A percentile compares a stretch with the other conserved stretches of the same genome.
Evolutionary conservation across 2,113 vertebrate genomes (phyloP).

Genomic region (Tupaia tana): DNA sequence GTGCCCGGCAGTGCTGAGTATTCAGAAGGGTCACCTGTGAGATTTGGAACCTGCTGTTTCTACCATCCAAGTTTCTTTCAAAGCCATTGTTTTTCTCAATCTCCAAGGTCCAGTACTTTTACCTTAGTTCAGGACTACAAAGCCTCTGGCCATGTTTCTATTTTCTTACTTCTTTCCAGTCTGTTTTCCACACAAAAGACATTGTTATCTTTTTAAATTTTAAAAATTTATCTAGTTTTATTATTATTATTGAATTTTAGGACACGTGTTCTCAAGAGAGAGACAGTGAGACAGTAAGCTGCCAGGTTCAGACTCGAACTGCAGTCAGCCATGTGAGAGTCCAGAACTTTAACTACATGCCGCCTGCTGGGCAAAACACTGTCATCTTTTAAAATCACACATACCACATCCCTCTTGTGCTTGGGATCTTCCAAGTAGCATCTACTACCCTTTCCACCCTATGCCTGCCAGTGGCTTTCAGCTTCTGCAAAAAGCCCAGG

Average conservation of each 20-base stretch:
- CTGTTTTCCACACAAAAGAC: background rate
- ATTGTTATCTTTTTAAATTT: background rate
- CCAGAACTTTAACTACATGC: no score
- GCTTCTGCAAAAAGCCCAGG: background rate
- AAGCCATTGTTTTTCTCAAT: background rate
- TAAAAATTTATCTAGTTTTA: no score
- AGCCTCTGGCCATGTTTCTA: background rate
- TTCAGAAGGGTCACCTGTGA: no score
- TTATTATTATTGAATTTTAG: no score
- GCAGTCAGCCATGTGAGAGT: no score
- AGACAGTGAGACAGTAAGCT: no score
- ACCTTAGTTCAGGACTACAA: background rate
- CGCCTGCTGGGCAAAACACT: no score
- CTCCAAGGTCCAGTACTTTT: fast-evolving
- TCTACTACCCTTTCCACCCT: background rate
- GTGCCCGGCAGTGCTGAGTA: background rate
- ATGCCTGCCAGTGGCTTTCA: background rate
- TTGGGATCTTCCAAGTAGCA: background rate
- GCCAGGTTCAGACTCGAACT: no score
- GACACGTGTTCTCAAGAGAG: no score
- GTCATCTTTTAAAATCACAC: background rate
- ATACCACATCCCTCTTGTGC: background rate
- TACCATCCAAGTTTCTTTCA: background rate
- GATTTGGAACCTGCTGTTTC: background rate
- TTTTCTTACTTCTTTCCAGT: background rate